Conservation (phyloP, 2,113 vertebrate species). For the Phrynocephalus versicolor region DNA sequence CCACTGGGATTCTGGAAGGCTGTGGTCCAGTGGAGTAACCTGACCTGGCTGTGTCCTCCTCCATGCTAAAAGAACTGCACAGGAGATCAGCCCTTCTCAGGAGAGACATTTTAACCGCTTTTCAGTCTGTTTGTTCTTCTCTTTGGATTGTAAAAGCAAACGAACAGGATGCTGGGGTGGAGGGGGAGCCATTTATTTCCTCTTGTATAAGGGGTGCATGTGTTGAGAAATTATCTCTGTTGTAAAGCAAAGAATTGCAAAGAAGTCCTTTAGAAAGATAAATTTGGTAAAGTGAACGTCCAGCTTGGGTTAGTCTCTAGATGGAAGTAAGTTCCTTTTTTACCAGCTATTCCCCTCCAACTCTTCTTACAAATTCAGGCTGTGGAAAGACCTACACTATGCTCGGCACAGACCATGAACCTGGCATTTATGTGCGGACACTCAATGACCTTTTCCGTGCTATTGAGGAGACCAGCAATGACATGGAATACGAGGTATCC, state of each 20-base stretch:
- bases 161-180: not conserved
- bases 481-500: conserved; percentile 88
- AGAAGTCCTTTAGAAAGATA: not conserved
- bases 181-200: not conserved
- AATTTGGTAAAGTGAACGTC: not conserved
- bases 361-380: conserved; percentile 67
- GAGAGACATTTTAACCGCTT: not conserved
- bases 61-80: not conserved
- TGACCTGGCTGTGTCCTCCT: no score
- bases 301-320: not conserved
- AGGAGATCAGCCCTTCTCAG: not conserved
- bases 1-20: no score
- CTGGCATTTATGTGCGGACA: conserved; percentile 87
- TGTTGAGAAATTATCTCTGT: not conserved
- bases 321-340: not conserved
- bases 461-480: conserved; percentile 87
- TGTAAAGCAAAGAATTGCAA: not conserved
- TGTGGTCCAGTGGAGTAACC: no score
- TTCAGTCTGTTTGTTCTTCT: no score
- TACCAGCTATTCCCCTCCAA: not conserved
- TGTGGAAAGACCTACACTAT: conserved; percentile 96
- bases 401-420: conserved; percentile 89
- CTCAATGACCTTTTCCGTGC: conserved; percentile 88
- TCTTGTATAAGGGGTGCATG: not conserved
- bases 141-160: not conserved